phyloP scores from a whole-genome alignment of 2,797 vertebrate genomes.

The Cryptoblepharus egeriae region DNA sequence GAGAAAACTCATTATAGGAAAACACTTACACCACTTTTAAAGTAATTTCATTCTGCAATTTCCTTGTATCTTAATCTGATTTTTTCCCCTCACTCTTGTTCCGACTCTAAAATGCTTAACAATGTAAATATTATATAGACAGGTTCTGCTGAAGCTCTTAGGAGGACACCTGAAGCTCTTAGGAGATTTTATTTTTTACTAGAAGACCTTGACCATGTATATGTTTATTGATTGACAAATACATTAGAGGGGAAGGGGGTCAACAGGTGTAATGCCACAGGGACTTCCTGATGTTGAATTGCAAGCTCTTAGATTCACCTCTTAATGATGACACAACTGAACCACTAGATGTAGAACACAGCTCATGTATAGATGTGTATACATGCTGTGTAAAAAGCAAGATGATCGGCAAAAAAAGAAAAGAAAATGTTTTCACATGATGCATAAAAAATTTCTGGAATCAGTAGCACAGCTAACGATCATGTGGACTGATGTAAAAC shows the following conservation, averaged over 20 bases:
- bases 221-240: slow-evolving; percentile 42
- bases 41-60: slow-evolving; percentile 48
- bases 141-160: slow-evolving; percentile 22
- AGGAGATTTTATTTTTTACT: slow-evolving; percentile 25
- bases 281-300: background rate
- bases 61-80: slow-evolving; percentile 34
- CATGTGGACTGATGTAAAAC: no score
- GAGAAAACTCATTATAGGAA: slow-evolving; percentile 48
- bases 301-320: background rate
- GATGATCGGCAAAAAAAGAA: background rate
- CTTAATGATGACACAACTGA: background rate
- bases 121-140: background rate
- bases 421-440: background rate
- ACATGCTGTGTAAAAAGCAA: background rate
- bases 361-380: no score
- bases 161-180: slow-evolving; percentile 26
- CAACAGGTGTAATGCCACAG: background rate
- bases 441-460: background rate
- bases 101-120: slow-evolving; percentile 26
- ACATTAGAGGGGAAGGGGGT: background rate
- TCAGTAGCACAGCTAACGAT: no score
- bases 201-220: slow-evolving; percentile 6
- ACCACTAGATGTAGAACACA: background rate
- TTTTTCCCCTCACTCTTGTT: background rate
- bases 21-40: slow-evolving; percentile 41